phyloP scores from a whole-genome alignment of 2,113 vertebrate species.

The Pipa parva region DNA sequence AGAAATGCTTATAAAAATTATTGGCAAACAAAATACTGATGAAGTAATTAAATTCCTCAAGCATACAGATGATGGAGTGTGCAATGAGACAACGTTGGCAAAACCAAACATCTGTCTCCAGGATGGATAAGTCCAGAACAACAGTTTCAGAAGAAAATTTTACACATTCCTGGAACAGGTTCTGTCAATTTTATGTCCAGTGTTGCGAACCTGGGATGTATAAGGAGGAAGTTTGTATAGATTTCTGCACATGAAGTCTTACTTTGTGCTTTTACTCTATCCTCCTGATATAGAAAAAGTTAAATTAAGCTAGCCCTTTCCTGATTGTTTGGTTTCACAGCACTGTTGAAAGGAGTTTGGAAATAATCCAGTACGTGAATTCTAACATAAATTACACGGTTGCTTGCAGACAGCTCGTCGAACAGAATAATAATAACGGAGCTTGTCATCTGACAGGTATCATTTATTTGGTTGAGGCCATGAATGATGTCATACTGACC shows the following conservation, averaged over 20 bases:
- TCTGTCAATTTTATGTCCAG: neutral
- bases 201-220: neutral
- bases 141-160: neutral
- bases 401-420: neutral
- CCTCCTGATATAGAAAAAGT: neutral
- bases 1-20: too few relatives aligned
- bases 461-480: neutral
- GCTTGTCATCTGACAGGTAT: neutral
- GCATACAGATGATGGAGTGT: neutral
- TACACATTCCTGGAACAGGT: neutral
- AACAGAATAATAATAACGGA: neutral
- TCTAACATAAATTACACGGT: constrained; percentile 1
- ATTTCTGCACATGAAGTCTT: neutral
- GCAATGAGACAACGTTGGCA: neutral
- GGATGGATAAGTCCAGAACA: neutral
- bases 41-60: too few relatives aligned
- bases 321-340: neutral
- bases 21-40: too few relatives aligned
- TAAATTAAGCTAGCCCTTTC: neutral
- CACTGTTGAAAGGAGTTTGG: neutral
- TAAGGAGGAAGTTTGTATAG: neutral
- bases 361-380: neutral
- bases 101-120: neutral
- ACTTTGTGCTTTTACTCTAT: neutral
- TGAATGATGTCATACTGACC: neutral